Evolutionary conservation across 2,888 invertebrate genomes (phyloP), one percentile per base, ranked within the genome.

Genomic region (Cotesia congregata): DNA sequence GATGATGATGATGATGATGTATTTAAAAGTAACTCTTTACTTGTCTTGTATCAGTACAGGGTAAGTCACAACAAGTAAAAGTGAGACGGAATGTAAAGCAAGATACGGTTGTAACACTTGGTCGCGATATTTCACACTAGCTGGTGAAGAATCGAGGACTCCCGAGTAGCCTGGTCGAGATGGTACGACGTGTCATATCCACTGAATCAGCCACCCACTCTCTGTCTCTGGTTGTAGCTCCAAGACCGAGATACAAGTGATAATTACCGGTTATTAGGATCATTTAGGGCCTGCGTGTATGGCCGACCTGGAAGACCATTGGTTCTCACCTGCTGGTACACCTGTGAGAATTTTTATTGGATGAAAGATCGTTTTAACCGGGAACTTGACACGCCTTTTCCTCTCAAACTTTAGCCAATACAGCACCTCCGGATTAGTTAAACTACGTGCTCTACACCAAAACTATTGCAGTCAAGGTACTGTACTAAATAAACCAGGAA

Each of bases 81-180:
- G 17, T 74, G 61, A 74, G 73, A 68, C 50, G 59, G 76, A 60
- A 71, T 74, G 65, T 71, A 39, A 74, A 50, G 40, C 17, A 67
- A 71, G 73, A 81, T 81, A 75, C 82, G 83, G 85, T 88, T 85
- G 86, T 89, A 88, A 88, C 89, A 89, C 89, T 88, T 88, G 88
- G 88, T 85, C 89, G 89, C 87, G 89, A 89, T 89, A 89, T 89
- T 89, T 89, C 89, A 88, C 89, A 89, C 89, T 88, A 88, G 85
- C 82, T 84, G 85, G 86, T 80, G 87, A 87, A 80, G 77, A 80
- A 78, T 80, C 81, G 82, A 80, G 71, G 77, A 78, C 76, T 79
- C 76, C 76, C 50, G 50, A 50, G 50, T 50, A 50, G 50, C 12
- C 79, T 79, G 80, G 79, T 79, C 80, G 80, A 69, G 71, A 60